Base-by-base conservation (phyloP, 64 coral and sea anemone species). In the Exaiptasia diaphana region DNA sequence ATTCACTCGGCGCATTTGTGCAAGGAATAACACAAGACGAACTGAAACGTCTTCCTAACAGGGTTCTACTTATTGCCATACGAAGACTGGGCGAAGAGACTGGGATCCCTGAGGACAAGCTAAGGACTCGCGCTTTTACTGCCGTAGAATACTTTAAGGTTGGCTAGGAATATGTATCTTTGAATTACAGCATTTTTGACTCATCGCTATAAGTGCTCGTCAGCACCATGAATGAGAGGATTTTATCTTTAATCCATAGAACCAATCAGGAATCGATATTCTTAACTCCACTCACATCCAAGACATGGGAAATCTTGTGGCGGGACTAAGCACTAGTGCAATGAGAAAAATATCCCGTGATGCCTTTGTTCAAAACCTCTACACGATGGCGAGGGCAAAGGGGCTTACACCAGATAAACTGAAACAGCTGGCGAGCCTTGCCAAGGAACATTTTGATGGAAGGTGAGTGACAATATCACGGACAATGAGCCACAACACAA, bases 71-170 rank as follows among this genome's bases (percentile, higher is more conserved):
- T 18, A 88, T 67, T 3, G 95, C 95, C 10, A 79, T 99, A 46
- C 79, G 85, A 46, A 78, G 95, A 1, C 89, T 99, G 64, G 95
- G 95, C 4, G 95, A 92, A 65, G 74, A 78, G 67, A 77, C 80
- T 25, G 95, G 80, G 15, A 11, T 99, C 25, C 89, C 95, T 23
- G 85, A 85, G 39, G 95, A 99, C 59, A 93, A 99, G 80, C 56
- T 99, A 0, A 91, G 84, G 26, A 73, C 95, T 57, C 81, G 95
- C 5, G 95, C 95, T 18, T 99, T 64, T 53, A 27, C 85, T 5
- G 95, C 95, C 26, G 80, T 99, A 21, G 84, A 99, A 10, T 76
- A 75, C 12, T 80, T 99, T 27, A 99, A 99, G 95, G 95, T 99
- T 41, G 41, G 61, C 6, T 20, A 54, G 24, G 15, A n/a, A 17